Evolutionary conservation across 1,140 invertebrate species (phyloP), one percentile per base, ranked within the genome.

Genomic region (Melitaea cinxia): DNA sequence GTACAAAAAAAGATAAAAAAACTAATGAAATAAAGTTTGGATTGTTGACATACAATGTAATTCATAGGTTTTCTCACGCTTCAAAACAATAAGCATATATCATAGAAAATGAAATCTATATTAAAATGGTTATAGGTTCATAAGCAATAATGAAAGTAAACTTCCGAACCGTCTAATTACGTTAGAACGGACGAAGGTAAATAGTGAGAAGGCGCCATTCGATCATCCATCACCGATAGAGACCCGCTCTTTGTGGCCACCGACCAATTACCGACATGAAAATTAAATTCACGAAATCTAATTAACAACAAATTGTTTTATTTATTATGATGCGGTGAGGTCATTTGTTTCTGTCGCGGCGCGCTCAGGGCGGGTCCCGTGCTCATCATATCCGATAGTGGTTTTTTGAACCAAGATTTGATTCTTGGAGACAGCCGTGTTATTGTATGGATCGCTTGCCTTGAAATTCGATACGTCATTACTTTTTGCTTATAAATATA

Each of bases 221-320:
- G 82, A 89, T 89, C 85, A 89, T 89, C 84, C 87, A 91, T 89
- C 88, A 91, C 80, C 67, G 82, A 91, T 89, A 89, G 84, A 87
- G 78, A 77, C 73, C 53, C 72, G 78, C 86, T 47, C 42, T 91
- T 91, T 91, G 87, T 89, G 84, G 79, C 84, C 84, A 88, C 88
- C 85, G 86, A 88, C 88, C 88, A 87, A 91, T 91, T 91, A 91
- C 88, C 69, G 83, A 79, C 86, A 91, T 89, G 88, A 89, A 89
- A 91, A 91, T 91, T 91, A 91, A 91, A 91, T 91, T 89, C 88
- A 91, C 87, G 87, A 91, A 91, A 91, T 91, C 88, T 91, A 91
- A 91, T 91, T 91, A 91, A 88, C 84, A 89, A 89, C 82, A 91
- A 91, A 91, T 91, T 91, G 88, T 91, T 91, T 91, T 91, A 91